Evolutionary conservation across 2,797 vertebrate species (phyloP).

Genomic region (Dryobates pubescens): DNA sequence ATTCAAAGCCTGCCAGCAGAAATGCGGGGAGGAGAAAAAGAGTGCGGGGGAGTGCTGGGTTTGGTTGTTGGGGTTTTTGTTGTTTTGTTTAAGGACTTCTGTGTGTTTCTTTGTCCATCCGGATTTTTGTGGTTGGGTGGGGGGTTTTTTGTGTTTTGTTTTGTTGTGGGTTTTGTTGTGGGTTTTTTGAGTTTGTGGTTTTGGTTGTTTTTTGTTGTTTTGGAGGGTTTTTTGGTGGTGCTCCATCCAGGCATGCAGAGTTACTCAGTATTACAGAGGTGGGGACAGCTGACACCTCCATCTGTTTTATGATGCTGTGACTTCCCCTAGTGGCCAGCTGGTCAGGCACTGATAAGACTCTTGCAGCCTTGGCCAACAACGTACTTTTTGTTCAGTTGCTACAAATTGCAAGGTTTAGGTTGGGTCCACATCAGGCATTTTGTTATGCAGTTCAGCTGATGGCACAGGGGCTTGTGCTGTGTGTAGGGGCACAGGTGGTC

Average conservation of each 20-base stretch:
- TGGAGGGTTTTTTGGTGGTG: not conserved
- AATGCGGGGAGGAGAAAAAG: not conserved
- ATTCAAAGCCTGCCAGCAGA: not conserved
- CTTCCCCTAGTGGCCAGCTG: not conserved
- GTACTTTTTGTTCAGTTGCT: not conserved
- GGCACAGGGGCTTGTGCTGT: not conserved
- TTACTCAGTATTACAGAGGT: not conserved
- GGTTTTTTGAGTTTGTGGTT: no score
- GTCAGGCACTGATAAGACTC: fast-evolving
- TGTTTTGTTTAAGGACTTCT: no score
- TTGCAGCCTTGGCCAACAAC: not conserved
- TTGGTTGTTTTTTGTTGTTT: not conserved
- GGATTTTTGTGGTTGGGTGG: no score
- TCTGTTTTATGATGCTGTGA: not conserved
- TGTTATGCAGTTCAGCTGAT: not conserved
- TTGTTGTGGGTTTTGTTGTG: no score
- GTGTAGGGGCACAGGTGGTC: not conserved
- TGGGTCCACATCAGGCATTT: not conserved
- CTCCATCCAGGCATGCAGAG: not conserved
- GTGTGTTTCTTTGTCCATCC: not conserved
- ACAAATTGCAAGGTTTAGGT: not conserved
- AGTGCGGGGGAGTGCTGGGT: not conserved
- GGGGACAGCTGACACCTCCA: not conserved
- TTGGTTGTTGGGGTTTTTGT: not conserved
- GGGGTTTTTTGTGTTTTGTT: no score